A percentile compares a stretch with the other conserved stretches of the same genome.
These are phyloP conservation scores for Eulimnadia texana DNA, from an alignment of 1,140 invertebrate genomes.

Conservation along the genomic window DNA sequence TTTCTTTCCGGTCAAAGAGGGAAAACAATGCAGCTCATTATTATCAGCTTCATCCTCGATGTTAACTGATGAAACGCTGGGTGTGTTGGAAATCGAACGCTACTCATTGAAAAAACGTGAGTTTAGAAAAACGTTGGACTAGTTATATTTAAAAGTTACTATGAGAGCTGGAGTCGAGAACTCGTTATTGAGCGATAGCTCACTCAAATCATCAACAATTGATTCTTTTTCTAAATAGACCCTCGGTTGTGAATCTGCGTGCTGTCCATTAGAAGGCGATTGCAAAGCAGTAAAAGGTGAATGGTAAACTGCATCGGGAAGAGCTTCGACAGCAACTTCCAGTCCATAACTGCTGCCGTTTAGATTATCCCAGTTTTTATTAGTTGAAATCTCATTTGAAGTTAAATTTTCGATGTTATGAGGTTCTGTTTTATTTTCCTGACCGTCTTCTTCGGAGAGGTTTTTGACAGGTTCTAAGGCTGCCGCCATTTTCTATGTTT, in stretches of 20 bases:
- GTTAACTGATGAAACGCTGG: not conserved
- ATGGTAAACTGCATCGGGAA: not conserved
- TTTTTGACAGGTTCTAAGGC: not conserved
- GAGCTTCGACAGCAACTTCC: slow-evolving; percentile 10
- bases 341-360: not conserved
- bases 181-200: not conserved
- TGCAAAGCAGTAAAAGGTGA: not conserved
- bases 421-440: not conserved
- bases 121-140: too few species aligned
- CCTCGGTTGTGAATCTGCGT: not conserved
- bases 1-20: slow-evolving; percentile 39
- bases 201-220: slow-evolving; percentile 5
- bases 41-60: not conserved
- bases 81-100: not conserved
- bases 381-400: not conserved
- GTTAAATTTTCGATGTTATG: not conserved
- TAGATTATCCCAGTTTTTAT: not conserved
- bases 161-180: not conserved
- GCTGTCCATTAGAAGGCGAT: not conserved
- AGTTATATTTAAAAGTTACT: not conserved
- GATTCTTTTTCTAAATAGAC: slow-evolving; percentile 9
- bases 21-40: not conserved
- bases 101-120: not conserved
- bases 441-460: too few species aligned
- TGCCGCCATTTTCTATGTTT: slow-evolving; percentile 32